These are phyloP conservation scores for Sepioteuthis lessoniana DNA, from an alignment of 2,888 invertebrate genomes.

Conservation along the genomic window DNA sequence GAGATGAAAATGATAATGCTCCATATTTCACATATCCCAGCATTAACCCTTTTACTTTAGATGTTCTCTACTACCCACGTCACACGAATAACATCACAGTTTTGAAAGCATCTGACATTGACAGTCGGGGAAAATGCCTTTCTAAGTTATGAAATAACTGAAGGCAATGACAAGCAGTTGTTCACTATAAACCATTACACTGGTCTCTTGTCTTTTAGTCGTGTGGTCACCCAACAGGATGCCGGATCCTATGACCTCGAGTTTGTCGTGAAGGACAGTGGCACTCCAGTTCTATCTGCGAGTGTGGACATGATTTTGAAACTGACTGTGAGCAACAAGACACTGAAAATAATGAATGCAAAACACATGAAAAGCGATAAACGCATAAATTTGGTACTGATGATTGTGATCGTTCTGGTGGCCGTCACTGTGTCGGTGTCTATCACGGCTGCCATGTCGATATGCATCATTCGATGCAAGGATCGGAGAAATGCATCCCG, in stretches of 20 bases:
- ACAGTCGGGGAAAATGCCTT: slow-evolving; percentile 8
- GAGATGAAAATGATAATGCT: neutral
- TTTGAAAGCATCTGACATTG: slow-evolving; percentile 1
- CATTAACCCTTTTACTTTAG: slow-evolving; percentile 33
- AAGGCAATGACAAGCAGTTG: slow-evolving; percentile 11
- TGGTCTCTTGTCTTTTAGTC: neutral
- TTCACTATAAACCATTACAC: neutral
- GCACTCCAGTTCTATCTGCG: neutral
- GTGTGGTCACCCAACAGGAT: neutral
- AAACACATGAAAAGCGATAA: neutral
- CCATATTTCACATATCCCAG: slow-evolving; percentile 21
- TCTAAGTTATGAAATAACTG: neutral
- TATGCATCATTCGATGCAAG: neutral
- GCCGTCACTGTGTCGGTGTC: neutral
- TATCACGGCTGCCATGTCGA: neutral
- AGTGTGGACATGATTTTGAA: neutral
- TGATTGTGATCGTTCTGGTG: neutral
- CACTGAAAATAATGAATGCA: neutral
- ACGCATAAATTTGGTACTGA: neutral
- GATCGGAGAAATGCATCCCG: neutral
- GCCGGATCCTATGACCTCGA: neutral
- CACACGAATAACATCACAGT: neutral
- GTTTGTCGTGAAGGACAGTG: slow-evolving; percentile 18
- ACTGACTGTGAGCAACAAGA: neutral
- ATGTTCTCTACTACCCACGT: slow-evolving; percentile 33